These are phyloP conservation scores for Neria commutata DNA, from an alignment of 2,888 invertebrate genomes.

Conservation along the genomic window DNA sequence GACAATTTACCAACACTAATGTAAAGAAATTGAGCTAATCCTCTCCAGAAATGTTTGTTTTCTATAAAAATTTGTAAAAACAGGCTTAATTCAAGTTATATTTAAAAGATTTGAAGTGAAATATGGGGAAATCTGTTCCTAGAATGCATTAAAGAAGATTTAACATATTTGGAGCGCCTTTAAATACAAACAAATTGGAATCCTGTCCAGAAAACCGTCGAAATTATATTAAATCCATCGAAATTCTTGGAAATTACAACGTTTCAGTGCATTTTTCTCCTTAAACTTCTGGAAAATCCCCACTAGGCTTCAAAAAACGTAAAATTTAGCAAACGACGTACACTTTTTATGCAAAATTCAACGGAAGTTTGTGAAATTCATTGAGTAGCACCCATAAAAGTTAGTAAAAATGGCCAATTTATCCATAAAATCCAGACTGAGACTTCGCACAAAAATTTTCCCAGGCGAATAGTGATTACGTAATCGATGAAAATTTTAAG, in stretches of 20 bases:
- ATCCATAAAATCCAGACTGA: conserved; percentile 31
- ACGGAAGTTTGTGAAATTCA: neutral
- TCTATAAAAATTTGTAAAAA: conserved; percentile 17
- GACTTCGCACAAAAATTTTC: conserved; percentile 38
- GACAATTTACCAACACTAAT: neutral
- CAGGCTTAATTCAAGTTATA: no score
- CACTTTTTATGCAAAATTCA: neutral
- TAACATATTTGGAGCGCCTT: no score
- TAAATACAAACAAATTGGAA: conserved; percentile 14
- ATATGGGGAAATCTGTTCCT: neutral
- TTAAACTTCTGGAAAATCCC: neutral
- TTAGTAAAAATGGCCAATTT: conserved; percentile 3
- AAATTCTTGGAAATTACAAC: neutral
- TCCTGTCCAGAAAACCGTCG: conserved; percentile 41
- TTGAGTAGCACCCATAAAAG: conserved; percentile 12
- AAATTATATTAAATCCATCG: neutral
- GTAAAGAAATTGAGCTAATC: conserved; percentile 9
- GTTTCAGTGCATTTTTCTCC: neutral
- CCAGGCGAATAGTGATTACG: conserved; percentile 50
- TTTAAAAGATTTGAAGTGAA: neutral
- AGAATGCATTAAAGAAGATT: neutral
- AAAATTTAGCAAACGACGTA: neutral
- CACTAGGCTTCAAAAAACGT: neutral
- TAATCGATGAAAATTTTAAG: conserved; percentile 52
- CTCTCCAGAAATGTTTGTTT: conserved; percentile 24